A percentile compares a stretch with the other conserved stretches of the same genome.
These are phyloP conservation scores for Babyrousa celebensis DNA, from an alignment of 2,797 vertebrate species.

Conservation along the genomic window DNA sequence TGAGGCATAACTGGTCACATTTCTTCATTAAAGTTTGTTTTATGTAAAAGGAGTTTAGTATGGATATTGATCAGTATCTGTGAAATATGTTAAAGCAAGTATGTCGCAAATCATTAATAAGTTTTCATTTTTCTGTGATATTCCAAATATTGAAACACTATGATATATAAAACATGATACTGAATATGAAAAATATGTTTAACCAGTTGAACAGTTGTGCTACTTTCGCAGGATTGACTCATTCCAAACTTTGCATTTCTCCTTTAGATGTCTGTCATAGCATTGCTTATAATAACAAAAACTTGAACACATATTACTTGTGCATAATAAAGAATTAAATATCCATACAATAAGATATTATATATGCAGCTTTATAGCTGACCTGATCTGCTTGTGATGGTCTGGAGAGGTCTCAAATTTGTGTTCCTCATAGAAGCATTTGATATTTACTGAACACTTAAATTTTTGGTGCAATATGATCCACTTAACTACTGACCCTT, in stretches of 20 bases:
- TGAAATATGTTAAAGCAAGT: conserved; percentile 35
- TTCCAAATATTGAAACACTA: conserved; percentile 11
- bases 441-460: too few relatives aligned
- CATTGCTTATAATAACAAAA: conserved; percentile 38
- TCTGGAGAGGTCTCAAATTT: neutral
- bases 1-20: neutral
- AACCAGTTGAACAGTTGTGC: neutral
- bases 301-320: neutral
- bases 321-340: neutral
- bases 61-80: neutral
- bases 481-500: too few relatives aligned
- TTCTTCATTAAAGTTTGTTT: conserved; percentile 38
- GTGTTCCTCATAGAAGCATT: neutral
- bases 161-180: conserved; percentile 32
- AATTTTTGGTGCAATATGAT: too few relatives aligned
- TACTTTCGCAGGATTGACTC: neutral
- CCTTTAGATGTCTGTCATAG: conserved; percentile 28
- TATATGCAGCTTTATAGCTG: neutral
- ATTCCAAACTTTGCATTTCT: conserved; percentile 26
- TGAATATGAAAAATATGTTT: conserved; percentile 39
- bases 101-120: conserved; percentile 45
- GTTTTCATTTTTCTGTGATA: conserved; percentile 66
- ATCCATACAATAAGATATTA: neutral
- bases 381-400: neutral
- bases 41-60: conserved; percentile 44